phyloP scores from a whole-genome alignment of 2,888 invertebrate genomes.

The Tridacna crocea region DNA sequence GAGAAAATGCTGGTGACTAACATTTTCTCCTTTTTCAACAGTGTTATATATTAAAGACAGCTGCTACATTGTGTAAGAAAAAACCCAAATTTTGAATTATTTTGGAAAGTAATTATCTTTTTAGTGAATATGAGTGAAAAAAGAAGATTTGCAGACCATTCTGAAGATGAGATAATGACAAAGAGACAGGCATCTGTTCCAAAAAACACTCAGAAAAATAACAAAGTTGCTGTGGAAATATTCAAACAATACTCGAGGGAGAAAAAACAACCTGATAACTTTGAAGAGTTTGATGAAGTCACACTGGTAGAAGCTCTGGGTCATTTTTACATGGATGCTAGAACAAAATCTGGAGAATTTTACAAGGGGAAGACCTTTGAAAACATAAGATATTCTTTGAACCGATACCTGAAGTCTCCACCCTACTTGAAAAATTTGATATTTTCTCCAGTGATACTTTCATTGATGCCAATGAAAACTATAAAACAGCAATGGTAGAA shows the following conservation, averaged over 20 bases:
- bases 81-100: no score
- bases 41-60: no score
- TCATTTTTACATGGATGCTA: slow-evolving; percentile 2
- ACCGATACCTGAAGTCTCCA: slow-evolving; percentile 6
- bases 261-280: background rate
- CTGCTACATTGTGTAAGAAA: no score
- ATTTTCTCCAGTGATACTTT: slow-evolving; percentile 12
- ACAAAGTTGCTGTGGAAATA: background rate
- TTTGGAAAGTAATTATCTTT: no score
- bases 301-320: background rate
- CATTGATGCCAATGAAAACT: slow-evolving; percentile 19
- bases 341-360: slow-evolving; percentile 4
- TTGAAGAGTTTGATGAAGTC: slow-evolving; percentile 14
- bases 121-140: no score
- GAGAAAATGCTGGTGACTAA: no score
- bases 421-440: slow-evolving; percentile 20
- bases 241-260: slow-evolving; percentile 2
- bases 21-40: no score
- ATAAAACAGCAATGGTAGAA: slow-evolving; percentile 18
- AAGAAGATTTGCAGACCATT: background rate
- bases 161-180: background rate
- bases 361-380: slow-evolving; percentile 6
- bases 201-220: background rate
- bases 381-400: slow-evolving; percentile 3
- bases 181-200: no score